These are phyloP conservation scores for Gastrophysa polygoni DNA, from an alignment of 2,888 invertebrate genomes.

Conservation along the genomic window DNA sequence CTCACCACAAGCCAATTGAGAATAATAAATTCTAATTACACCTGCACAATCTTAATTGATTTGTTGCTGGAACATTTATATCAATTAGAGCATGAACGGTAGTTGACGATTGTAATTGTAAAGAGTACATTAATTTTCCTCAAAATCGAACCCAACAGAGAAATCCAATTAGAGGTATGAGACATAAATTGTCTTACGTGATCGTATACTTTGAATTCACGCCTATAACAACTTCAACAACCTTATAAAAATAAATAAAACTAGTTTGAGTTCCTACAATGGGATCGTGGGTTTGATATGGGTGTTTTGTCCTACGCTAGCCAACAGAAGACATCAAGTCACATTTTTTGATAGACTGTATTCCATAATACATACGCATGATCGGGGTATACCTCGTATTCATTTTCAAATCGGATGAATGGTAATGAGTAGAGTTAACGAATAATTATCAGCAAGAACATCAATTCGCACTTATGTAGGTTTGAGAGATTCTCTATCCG, in stretches of 20 bases:
- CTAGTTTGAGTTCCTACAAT: conserved; percentile 35
- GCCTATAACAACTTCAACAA: conserved; percentile 29
- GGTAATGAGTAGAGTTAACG: background rate
- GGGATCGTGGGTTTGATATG: conserved; percentile 31
- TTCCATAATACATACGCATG: too few species aligned
- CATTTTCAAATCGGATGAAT: too few species aligned
- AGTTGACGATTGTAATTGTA: conserved; percentile 32
- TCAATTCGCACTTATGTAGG: background rate
- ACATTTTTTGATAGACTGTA: background rate
- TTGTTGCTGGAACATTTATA: conserved; percentile 41
- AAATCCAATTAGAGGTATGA: conserved; percentile 38
- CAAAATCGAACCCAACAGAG: conserved; percentile 38
- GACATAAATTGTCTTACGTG: conserved; percentile 35
- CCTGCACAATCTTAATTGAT: conserved; percentile 41
- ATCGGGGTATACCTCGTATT: too few species aligned
- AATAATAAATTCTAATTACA: conserved; percentile 37
- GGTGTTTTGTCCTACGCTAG: conserved; percentile 30
- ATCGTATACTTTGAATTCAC: conserved; percentile 34
- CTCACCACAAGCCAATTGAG: conserved; percentile 15
- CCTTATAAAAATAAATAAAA: conserved; percentile 30
- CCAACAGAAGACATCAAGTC: background rate
- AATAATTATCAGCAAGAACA: background rate
- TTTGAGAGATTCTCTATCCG: too few species aligned
- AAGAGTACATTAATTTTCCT: conserved; percentile 34
- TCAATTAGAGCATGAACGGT: conserved; percentile 42